Evolutionary conservation across 2,113 vertebrate genomes (phyloP), one percentile per base, ranked within the genome.

Genomic region (Amia ocellicauda): DNA sequence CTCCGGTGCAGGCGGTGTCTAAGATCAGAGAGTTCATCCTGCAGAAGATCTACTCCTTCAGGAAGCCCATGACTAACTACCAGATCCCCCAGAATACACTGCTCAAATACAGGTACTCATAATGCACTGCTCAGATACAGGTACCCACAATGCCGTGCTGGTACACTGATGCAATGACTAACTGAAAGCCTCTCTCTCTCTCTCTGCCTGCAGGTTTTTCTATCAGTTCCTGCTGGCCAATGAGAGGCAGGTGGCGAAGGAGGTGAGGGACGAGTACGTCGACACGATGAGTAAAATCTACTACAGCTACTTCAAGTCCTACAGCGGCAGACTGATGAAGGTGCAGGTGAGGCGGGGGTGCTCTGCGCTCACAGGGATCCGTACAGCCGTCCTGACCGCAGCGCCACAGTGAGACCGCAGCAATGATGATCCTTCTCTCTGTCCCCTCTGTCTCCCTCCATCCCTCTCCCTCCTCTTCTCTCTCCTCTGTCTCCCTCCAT

Each of bases 21-120:
- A 97, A 97, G 85, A 96, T 97, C 80, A 79, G 93, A 2, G 95
- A 97, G 66, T 97, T 94, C 67, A 89, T 95, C 60, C 88, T 97
- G 5, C 93, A 95, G 83, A 97, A 97, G 80, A 94, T 95, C 50
- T 94, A 92, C 71, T 95, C 94, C 2, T 97, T 97, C 80, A 87
- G 93, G 67, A 97, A 97, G 61, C 93, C 94, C 0, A 97, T 97
- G 95, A 97, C 95, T 60, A 97, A 97, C 87, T 97, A 95, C 70
- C 95, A 97, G 80, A 95, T 97, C 63, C 93, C 95, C 0, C 95
- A 97, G 83, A 95, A 95, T 20, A 91, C 93, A 0, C 81, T 97
- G 47, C 90, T 97, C 7, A 97, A 95, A 51, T 92, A 91, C 89
- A 89, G 93, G 94, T 94, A 56, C 55, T 1, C 2, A 54, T 19